Evolutionary conservation across 1,140 invertebrate genomes (phyloP).

Genomic region (Drosophila punjabiensis): DNA sequence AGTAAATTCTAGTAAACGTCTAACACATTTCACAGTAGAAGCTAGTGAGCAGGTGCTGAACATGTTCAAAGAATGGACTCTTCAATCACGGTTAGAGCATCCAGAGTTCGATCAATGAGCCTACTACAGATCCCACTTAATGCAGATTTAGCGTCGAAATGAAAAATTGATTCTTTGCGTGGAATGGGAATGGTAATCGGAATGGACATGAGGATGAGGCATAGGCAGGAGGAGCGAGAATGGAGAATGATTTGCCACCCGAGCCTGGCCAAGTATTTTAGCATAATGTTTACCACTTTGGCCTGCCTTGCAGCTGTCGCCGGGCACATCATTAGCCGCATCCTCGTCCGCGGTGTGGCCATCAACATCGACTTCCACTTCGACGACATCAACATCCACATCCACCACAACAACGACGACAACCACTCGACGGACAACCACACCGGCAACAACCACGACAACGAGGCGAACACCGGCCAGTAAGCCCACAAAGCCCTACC

Average conservation of each 20-base stretch:
- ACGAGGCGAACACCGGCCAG: constrained; percentile 54
- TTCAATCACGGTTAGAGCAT: background rate
- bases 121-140: constrained; percentile 20
- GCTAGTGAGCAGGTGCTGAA: background rate
- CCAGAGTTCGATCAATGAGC: background rate
- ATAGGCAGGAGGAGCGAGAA: constrained; percentile 29
- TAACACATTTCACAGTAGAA: background rate
- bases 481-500: constrained; percentile 64
- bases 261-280: constrained; percentile 59
- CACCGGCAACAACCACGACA: constrained; percentile 43
- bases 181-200: constrained; percentile 49
- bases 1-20: background rate
- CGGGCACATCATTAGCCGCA: constrained; percentile 76
- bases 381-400: constrained; percentile 44
- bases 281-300: constrained; percentile 82
- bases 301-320: constrained; percentile 77
- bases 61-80: too few species aligned
- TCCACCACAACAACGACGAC: constrained; percentile 43
- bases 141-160: constrained; percentile 72
- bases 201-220: constrained; percentile 3
- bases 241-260: constrained; percentile 42
- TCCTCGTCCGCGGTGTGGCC: constrained; percentile 56
- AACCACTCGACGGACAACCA: constrained; percentile 49
- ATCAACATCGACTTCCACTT: constrained; percentile 43
- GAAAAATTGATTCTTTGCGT: constrained; percentile 85